These are phyloP conservation scores for Pangasius larnaudii DNA, from an alignment of 2,797 vertebrate species.

Conservation along the genomic window DNA sequence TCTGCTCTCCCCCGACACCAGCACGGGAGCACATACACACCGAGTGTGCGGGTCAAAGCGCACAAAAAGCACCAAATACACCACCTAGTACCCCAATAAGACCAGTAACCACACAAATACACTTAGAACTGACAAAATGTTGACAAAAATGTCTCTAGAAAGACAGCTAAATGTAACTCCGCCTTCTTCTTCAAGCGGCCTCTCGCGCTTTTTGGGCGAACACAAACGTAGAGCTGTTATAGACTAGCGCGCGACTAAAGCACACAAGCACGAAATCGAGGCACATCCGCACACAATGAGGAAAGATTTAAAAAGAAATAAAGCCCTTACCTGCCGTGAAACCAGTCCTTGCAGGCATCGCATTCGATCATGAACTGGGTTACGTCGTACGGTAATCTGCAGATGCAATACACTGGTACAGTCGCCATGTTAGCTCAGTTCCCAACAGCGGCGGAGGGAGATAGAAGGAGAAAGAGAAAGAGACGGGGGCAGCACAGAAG, in stretches of 20 bases:
- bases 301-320: constrained; percentile 37
- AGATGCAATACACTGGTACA: constrained; percentile 98
- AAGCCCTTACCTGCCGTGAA: constrained; percentile 91
- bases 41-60: not conserved
- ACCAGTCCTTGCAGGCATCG: constrained; percentile 98
- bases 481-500: constrained; percentile 71
- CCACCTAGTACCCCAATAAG: not conserved
- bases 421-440: constrained; percentile 96
- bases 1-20: not conserved
- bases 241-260: constrained; percentile 40
- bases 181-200: constrained; percentile 84
- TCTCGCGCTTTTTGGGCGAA: constrained; percentile 64
- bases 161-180: constrained; percentile 75
- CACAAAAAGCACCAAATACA: not conserved
- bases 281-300: constrained; percentile 47
- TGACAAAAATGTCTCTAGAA: constrained; percentile 72
- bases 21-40: not conserved
- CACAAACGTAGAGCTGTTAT: constrained; percentile 66
- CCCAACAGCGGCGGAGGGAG: constrained; percentile 81
- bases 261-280: constrained; percentile 70
- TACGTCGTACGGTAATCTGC: constrained; percentile 98
- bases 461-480: constrained; percentile 54
- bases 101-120: not conserved
- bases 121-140: constrained; percentile 38
- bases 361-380: constrained; percentile 99